These are phyloP conservation scores for Teleogryllus occipitalis DNA, from an alignment of 1,140 invertebrate species.

Conservation along the genomic window DNA sequence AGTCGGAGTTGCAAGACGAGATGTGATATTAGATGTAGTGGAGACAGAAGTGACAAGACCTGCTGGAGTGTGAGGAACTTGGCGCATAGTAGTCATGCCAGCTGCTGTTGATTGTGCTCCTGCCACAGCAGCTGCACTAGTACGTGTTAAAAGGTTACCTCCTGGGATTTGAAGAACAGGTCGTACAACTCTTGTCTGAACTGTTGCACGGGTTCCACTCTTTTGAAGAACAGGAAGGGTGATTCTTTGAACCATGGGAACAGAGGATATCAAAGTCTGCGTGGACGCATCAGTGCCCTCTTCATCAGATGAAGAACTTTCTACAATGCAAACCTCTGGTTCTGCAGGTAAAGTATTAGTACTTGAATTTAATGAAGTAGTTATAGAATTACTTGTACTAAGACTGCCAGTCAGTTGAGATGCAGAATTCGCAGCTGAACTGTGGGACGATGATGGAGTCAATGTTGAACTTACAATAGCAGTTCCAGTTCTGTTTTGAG, in stretches of 20 bases:
- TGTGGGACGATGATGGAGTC: too few relatives aligned
- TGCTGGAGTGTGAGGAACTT: neutral
- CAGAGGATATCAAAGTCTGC: neutral
- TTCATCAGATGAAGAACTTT: slow-evolving; percentile 20
- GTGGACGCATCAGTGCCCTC: slow-evolving; percentile 11
- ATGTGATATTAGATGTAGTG: slow-evolving; percentile 14
- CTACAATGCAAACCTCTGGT: slow-evolving; percentile 18
- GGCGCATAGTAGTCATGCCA: slow-evolving; percentile 26
- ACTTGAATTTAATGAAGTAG: slow-evolving; percentile 5
- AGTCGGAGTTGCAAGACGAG: slow-evolving; percentile 14
- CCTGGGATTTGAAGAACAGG: slow-evolving; percentile 48
- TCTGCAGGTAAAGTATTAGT: neutral
- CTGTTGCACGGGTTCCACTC: slow-evolving; percentile 35
- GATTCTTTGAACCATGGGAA: slow-evolving; percentile 27
- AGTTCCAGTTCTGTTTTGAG: neutral
- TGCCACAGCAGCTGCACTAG: slow-evolving; percentile 35
- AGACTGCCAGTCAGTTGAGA: neutral
- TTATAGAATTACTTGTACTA: neutral
- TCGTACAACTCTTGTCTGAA: slow-evolving; percentile 43
- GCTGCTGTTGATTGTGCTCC: slow-evolving; percentile 28
- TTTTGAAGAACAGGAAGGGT: slow-evolving; percentile 30
- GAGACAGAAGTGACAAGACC: slow-evolving; percentile 26
- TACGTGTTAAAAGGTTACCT: slow-evolving; percentile 40
- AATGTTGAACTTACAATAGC: too few relatives aligned
- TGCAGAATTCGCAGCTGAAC: too few relatives aligned